Base-by-base conservation (phyloP, 2,113 vertebrate genomes). In the Amphiprion ocellaris region DNA sequence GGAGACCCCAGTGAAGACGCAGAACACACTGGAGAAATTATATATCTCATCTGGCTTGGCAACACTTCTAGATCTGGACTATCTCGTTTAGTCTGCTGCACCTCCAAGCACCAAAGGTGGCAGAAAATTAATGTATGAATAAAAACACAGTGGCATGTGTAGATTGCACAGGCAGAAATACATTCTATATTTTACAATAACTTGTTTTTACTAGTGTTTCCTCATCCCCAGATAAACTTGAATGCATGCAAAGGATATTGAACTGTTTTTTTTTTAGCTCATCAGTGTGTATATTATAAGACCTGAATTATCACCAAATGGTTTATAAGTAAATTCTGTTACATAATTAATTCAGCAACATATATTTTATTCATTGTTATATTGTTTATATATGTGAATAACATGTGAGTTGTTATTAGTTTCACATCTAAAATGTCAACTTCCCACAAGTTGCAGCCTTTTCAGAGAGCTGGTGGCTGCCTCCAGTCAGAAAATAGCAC, bases 401-500 rank as follows among this genome's bases (percentile, higher is more conserved):
- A 17, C 11, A 55, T 33, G 0, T 24, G 6, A 44, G 11, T 66
- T 70, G 11, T 66, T 70, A 53, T 74, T 7, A 44, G 12, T 17
- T 21, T 23, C 19, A 65, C 24, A 66, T 54, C 4, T 23, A 46
- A 72, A 83, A 55, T 61, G 33, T 71, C 30, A 77, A 2, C 28
- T 60, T 59, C 37, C 61, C 30, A 37, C 19, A 47, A 46, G 60
- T 72, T 83, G 23, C 0, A 0, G 9, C 47, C 26, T 23, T 28
- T 28, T 53, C 23, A 60, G 11, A 21, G 19, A 74, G 47, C 55
- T 33, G 30, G 1, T 19, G 59, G 23, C 52, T 46, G 33, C 54
- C 49, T 81, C 5, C 15, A 44, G 28, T 60, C 53, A 70, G 65
- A 77, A 75, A 87, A 73, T 1, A 64, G 16, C 24, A 74, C 64